phyloP scores from a whole-genome alignment of 1,140 invertebrate genomes.

The Centruroides sculpturatus region DNA sequence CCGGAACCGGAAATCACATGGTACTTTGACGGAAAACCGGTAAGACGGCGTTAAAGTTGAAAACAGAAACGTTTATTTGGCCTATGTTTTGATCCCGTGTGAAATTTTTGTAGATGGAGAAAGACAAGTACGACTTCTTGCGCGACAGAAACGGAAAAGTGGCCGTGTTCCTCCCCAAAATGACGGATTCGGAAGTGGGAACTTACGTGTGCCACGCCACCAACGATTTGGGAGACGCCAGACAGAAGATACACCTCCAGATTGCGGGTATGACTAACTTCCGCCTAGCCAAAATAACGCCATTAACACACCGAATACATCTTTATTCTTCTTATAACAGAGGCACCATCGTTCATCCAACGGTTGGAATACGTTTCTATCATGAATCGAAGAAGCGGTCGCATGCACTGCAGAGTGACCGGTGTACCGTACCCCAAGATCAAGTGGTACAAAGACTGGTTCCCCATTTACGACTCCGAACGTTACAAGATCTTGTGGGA shows the following conservation, averaged over 20 bases:
- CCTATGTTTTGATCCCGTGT: no score
- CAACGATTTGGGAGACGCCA: constrained; percentile 76
- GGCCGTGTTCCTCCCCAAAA: constrained; percentile 47
- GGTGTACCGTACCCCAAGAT: constrained; percentile 85
- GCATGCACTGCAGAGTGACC: constrained; percentile 67
- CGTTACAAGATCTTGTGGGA: constrained; percentile 70
- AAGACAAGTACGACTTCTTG: constrained; percentile 53
- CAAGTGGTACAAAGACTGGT: constrained; percentile 97
- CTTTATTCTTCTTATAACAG: constrained; percentile 27
- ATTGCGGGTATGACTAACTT: constrained; percentile 43
- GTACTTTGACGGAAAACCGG: constrained; percentile 29
- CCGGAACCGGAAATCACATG: constrained; percentile 80
- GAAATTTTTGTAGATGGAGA: constrained; percentile 3
- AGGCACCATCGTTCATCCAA: constrained; percentile 76
- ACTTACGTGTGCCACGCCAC: constrained; percentile 80
- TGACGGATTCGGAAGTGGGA: constrained; percentile 77
- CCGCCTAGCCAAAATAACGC: background rate
- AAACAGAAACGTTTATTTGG: no score
- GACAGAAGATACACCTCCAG: constrained; percentile 64
- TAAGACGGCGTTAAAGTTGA: background rate
- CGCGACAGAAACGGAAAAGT: constrained; percentile 80
- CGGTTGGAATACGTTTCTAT: constrained; percentile 62
- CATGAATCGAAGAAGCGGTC: constrained; percentile 51
- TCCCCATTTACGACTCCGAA: constrained; percentile 59
- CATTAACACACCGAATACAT: background rate